Conservation (phyloP, 2,113 vertebrate genomes). For the Notothenia coriiceps region DNA sequence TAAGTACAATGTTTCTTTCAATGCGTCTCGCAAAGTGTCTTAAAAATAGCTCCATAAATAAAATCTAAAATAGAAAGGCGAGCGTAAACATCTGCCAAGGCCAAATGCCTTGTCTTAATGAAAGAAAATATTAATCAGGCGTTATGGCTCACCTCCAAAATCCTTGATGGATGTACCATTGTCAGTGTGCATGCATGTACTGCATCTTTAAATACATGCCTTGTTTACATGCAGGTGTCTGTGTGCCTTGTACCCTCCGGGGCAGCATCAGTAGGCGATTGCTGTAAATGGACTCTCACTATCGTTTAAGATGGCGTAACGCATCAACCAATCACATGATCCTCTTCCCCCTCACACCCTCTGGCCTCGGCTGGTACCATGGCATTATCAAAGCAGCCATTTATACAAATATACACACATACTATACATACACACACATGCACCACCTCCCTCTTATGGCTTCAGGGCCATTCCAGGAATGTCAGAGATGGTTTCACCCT, state of each 20-base stretch:
- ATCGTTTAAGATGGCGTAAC: slow-evolving; percentile 62
- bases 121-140: too few species aligned
- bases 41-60: neutral
- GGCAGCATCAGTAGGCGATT: slow-evolving; percentile 38
- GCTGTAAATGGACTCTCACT: slow-evolving; percentile 66
- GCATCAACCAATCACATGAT: slow-evolving; percentile 60
- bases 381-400: slow-evolving; percentile 68
- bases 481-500: slow-evolving; percentile 77
- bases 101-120: too few species aligned
- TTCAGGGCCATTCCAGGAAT: slow-evolving; percentile 74
- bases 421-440: slow-evolving; percentile 26
- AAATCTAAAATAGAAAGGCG: neutral
- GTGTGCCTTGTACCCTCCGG: slow-evolving; percentile 1
- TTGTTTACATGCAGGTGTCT: slow-evolving; percentile 45
- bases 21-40: neutral
- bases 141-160: too few species aligned
- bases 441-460: slow-evolving; percentile 52
- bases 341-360: slow-evolving; percentile 46
- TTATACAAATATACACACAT: slow-evolving; percentile 55
- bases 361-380: slow-evolving; percentile 60
- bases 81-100: too few species aligned
- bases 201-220: slow-evolving; percentile 12
- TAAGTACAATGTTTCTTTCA: neutral
- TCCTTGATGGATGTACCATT: neutral
- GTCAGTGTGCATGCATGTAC: neutral